Evolutionary conservation across 2,888 invertebrate species (phyloP), one percentile per base, ranked within the genome.

Genomic region (Nudaria mundana): DNA sequence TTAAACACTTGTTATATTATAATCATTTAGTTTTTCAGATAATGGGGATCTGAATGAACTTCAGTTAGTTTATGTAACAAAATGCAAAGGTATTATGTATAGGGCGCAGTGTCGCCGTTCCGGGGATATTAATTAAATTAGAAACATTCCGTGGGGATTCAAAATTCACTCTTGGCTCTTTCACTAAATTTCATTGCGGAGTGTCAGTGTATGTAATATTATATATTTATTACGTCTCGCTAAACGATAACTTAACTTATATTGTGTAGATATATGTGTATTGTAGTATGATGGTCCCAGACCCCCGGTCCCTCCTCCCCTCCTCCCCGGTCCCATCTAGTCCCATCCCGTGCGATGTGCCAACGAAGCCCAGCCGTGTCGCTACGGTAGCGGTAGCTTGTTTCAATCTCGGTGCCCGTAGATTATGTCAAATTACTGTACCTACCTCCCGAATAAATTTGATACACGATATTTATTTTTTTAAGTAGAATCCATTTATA

Each of bases 251-350:
- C n/a, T n/a, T n/a, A n/a, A n/a, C n/a, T n/a, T n/a, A n/a, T n/a
- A n/a, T 49, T 35, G 40, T 42, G 45, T 37, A 47, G n/a, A n/a
- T n/a, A n/a, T 47, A 42, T 56, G 44, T 49, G 49, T 45, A 38
- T 52, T 42, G 49, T 52, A 56, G 45, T 66, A 55, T 52, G 44
- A 48, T 34, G 37, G 35, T 47, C 61, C 60, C 71, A 64, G 66
- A 66, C 72, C 84, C 65, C 63, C n/a, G n/a, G 65, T 58, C 59
- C 54, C 66, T 78, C 79, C 40, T 40, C 62, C 64, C 80, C 76
- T 81, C 84, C 82, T 71, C 82, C 82, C 64, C 67, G 71, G 71
- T 82, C 84, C 87, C 69, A 56, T 82, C 87, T 87, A 86, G 87
- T 88, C 87, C 87, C 74, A 61, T 63, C 76, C 83, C 84, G 76